phyloP scores from a whole-genome alignment of 2,113 vertebrate species.

The Dipodomys ordii region DNA sequence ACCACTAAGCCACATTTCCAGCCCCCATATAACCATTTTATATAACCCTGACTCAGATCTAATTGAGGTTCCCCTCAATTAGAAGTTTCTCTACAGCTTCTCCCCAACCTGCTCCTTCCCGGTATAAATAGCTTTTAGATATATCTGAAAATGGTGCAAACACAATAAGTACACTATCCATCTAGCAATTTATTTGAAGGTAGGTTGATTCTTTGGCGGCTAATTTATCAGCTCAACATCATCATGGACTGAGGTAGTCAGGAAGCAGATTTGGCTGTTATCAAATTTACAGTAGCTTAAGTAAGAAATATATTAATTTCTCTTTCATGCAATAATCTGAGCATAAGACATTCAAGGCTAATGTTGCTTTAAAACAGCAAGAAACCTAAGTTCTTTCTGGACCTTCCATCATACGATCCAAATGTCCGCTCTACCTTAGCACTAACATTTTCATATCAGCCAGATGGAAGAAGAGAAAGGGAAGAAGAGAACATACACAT shows the following conservation, averaged over 20 bases:
- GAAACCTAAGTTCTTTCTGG: neutral
- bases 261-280: neutral
- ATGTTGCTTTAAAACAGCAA: slow-evolving; percentile 6
- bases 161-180: slow-evolving; percentile 12
- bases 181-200: neutral
- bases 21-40: neutral
- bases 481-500: neutral
- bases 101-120: neutral
- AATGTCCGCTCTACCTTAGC: neutral
- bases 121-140: slow-evolving; percentile 1
- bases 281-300: slow-evolving; percentile 27
- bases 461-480: neutral
- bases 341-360: neutral
- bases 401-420: neutral
- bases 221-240: slow-evolving; percentile 1
- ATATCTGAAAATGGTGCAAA: slow-evolving; percentile 9
- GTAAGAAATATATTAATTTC: neutral
- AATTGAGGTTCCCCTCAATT: neutral
- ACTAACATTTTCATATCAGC: neutral
- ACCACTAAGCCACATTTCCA: too few relatives aligned
- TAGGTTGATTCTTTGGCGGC: neutral
- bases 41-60: neutral
- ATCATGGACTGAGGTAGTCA: neutral
- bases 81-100: slow-evolving; percentile 6
- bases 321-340: slow-evolving; percentile 3